These are phyloP conservation scores for Dasyprocta punctata DNA, from an alignment of 2,113 vertebrate genomes.

Conservation along the genomic window DNA sequence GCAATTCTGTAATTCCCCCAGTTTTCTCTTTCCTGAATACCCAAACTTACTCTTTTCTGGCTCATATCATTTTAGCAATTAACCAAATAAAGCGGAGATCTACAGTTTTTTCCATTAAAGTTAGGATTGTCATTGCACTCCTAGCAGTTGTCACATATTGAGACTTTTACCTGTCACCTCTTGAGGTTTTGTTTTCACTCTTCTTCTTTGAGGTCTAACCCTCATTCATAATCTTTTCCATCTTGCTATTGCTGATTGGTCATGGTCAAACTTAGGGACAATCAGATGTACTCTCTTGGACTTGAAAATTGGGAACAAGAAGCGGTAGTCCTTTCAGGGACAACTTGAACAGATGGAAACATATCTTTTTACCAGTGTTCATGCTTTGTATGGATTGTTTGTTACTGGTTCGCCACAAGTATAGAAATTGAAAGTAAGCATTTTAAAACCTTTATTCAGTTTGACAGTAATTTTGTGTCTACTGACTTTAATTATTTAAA, in stretches of 20 bases:
- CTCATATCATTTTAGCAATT: not conserved
- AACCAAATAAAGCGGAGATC: not conserved
- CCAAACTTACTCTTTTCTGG: not conserved
- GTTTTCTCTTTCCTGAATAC: not conserved
- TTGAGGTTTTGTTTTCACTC: not conserved
- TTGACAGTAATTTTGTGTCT: not conserved
- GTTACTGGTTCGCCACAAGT: not conserved
- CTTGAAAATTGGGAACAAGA: not conserved
- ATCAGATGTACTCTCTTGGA: not conserved
- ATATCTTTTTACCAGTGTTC: not conserved
- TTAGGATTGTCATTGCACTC: not conserved
- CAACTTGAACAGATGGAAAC: not conserved
- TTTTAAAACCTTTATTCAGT: not conserved
- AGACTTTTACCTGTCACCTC: not conserved
- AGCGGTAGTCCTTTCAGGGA: not conserved
- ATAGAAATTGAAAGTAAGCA: not conserved
- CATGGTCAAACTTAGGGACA: not conserved
- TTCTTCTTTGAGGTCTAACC: not conserved
- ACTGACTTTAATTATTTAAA: constrained; percentile 1
- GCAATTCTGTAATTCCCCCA: not conserved
- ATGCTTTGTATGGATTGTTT: not conserved
- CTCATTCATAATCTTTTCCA: not conserved
- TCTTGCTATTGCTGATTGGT: not conserved
- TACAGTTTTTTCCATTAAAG: not conserved
- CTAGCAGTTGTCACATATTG: not conserved